Base-by-base conservation (phyloP, 2,797 vertebrate species). In the Myotis daubentonii region DNA sequence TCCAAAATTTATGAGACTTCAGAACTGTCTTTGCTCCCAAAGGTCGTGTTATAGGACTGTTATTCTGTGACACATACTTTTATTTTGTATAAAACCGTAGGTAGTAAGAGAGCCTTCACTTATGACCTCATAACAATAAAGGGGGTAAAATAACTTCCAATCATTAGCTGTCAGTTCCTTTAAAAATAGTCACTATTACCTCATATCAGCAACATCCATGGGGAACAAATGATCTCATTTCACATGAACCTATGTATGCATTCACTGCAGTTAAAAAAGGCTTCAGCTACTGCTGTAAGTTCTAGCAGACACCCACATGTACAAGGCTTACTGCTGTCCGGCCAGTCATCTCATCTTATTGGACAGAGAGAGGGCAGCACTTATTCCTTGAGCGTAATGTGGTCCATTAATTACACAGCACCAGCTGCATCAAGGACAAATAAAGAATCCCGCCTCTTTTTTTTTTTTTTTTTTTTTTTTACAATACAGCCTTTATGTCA, bases 361-460 rank as follows among this genome's bases (percentile, higher is more conserved):
- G 62, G 85, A 82, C 51, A 92, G 93, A 93, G 95, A 92, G 93
- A 93, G 95, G 79, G 66, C 87, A 71, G 19, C 76, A 68, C 84
- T 96, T 68, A 84, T 33, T 91, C 68, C 33, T 30, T 2, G n/a
- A 53, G 20, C 1, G 1, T 66, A 55, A 78, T 66, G 33, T 44
- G 62, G n/a, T 16, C 78, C 83, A 36, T 84, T 92, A 80, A 95
- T 83, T 88, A 62, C 51, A 60, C 3, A 30, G 70, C 36, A 41
- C 30, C 41, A 76, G 57, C 22, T n/a, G 19, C 53, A 72, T 66
- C 84, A 88, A 92, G 87, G 87, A 72, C 72, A 91, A 53, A 23
- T 13, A 38, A 84, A 51, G 71, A 87, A 60, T 53, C n/a, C n/a
- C 65, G 81, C 30, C n/a, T n/a, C n/a, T n/a, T n/a, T n/a, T 41